Conservation (phyloP, 1,140 invertebrate species). For the Aphelenchoides besseyi region DNA sequence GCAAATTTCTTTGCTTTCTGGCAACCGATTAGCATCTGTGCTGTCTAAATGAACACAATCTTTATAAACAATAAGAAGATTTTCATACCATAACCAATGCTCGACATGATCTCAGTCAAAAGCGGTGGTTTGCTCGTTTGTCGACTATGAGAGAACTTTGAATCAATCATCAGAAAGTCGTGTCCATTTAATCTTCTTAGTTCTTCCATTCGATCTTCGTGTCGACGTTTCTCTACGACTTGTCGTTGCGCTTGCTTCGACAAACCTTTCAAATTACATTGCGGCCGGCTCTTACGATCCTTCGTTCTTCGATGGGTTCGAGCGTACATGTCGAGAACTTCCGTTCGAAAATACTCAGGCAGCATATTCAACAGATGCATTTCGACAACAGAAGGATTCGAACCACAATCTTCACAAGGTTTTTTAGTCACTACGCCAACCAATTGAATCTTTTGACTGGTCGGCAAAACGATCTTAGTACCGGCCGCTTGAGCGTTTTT, state of each 20-base stretch:
- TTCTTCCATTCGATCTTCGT: constrained; percentile 9
- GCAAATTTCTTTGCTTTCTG: neutral
- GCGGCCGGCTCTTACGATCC: neutral
- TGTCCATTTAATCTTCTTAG: neutral
- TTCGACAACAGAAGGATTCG: neutral
- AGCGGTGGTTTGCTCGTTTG: neutral
- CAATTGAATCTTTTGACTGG: neutral
- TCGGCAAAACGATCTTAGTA: neutral
- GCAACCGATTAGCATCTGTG: neutral
- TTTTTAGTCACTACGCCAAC: neutral
- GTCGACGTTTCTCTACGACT: neutral
- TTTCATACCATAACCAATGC: constrained; percentile 11
- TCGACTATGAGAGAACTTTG: neutral
- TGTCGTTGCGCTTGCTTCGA: constrained; percentile 3
- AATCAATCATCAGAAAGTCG: neutral
- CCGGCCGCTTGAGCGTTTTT: neutral
- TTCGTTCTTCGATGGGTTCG: neutral
- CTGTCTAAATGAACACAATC: neutral
- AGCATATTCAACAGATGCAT: neutral
- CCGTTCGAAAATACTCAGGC: constrained; percentile 1
- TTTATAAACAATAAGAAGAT: neutral
- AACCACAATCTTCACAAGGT: constrained; percentile 18
- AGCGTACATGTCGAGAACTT: constrained; percentile 11
- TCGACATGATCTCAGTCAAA: neutral
- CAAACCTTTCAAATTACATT: neutral